Base-by-base conservation (phyloP, 2,888 invertebrate species). In the Polydrusus cervinus region DNA sequence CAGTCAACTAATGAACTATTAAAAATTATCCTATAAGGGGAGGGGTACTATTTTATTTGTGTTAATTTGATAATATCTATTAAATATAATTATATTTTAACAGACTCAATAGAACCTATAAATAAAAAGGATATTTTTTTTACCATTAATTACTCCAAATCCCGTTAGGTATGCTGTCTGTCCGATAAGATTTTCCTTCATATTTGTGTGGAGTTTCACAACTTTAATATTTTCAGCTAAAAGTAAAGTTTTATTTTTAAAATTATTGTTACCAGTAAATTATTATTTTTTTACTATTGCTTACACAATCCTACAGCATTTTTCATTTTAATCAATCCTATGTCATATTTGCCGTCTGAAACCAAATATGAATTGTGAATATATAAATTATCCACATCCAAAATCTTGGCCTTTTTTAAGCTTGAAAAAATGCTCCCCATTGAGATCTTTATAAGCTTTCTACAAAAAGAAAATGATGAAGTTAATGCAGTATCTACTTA, bases 141-240 rank as follows among this genome's bases (percentile, higher is more conserved):
- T 83, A 86, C 86, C 86, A 75, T 87, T 85, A 38, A 83, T 84
- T 60, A 86, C 84, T 5, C 87, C 87, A 79, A 86, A 86, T 55
- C 87, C 87, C 5, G 86, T 86, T 38, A 87, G 76, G 77, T 82
- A 86, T 6, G 83, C 86, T 0, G 84, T 85, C 75, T 82, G 81
- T n/a, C 85, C 85, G 13, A 85, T 75, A 11, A 87, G 78, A 34
- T 80, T 78, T 77, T 87, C 86, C 20, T 80, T 81, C 57, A 82
- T 83, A 75, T 85, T 82, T 0, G 75, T 80, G 69, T 86, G 86
- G n/a, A 87, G 79, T 5, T 16, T 11, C 6, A 71, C 14, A 51
- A 51, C 10, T 10, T 43, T 47, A 3, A 60, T 16, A 34, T 14
- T 18, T 65, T 57, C 14, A n/a, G 65, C 57, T 65, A 57, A 51